Conservation (phyloP, 2,888 invertebrate genomes). For the Lithophane semibrunnea region DNA sequence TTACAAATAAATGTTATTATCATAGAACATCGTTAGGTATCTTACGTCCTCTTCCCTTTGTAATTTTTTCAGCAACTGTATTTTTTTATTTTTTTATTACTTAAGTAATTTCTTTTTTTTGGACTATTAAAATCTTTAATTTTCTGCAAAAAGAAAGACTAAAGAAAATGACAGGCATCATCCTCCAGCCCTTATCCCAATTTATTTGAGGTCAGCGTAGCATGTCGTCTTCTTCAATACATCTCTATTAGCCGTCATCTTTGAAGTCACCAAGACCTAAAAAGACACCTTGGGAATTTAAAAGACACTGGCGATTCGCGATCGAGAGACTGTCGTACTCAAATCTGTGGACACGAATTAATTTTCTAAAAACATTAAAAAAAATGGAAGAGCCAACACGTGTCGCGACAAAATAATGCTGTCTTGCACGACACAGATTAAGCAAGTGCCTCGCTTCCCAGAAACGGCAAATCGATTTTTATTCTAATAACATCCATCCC, state of each 20-base stretch:
- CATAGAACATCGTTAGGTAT: not conserved
- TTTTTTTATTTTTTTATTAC: no score
- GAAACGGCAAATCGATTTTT: constrained; percentile 83
- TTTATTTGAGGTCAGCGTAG: not conserved
- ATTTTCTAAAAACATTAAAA: constrained; percentile 65
- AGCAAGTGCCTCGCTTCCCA: constrained; percentile 86
- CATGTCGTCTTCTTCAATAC: not conserved
- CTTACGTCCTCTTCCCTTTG: not conserved
- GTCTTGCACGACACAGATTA: constrained; percentile 84
- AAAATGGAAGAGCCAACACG: constrained; percentile 79
- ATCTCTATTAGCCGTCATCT: no score
- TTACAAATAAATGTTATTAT: no score
- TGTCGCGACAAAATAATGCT: constrained; percentile 83
- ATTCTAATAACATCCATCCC: constrained; percentile 72
- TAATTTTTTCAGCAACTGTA: not conserved
- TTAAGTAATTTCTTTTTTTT: no score
- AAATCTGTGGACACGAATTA: constrained; percentile 43
- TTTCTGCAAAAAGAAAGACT: not conserved
- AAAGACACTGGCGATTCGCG: not conserved
- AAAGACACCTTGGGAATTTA: not conserved
- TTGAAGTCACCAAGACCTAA: not conserved
- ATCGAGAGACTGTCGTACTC: constrained; percentile 39
- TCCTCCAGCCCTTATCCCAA: not conserved
- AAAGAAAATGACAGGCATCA: no score
- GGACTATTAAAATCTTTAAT: no score